phyloP scores from a whole-genome alignment of 2,113 vertebrate genomes.

The Polypterus senegalus region DNA sequence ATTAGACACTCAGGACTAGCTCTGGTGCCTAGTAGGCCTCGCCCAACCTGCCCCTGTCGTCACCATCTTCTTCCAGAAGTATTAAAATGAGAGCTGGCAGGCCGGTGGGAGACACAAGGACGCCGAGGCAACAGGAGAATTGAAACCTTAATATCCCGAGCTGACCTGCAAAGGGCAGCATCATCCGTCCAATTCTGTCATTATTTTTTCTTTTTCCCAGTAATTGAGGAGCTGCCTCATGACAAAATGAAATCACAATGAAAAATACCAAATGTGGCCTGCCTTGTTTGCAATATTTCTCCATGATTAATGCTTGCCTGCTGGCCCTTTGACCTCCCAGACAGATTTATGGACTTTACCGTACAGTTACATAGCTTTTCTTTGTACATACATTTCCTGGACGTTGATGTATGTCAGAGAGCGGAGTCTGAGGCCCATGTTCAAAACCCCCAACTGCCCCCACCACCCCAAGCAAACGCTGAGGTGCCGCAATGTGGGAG shows the following conservation, averaged over 20 bases:
- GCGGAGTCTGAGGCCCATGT: conserved; percentile 23
- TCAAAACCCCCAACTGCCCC: conserved; percentile 21
- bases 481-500: too few species aligned
- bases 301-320: conserved; percentile 43
- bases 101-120: too few species aligned
- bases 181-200: conserved; percentile 5
- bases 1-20: too few species aligned
- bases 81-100: too few species aligned
- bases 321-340: conserved; percentile 37
- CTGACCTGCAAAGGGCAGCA: not conserved
- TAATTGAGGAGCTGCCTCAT: conserved; percentile 27
- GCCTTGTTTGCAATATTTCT: conserved; percentile 19
- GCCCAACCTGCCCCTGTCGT: too few species aligned
- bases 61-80: too few species aligned
- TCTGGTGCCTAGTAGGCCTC: too few species aligned
- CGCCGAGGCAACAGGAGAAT: too few species aligned
- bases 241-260: conserved; percentile 6
- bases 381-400: conserved; percentile 30
- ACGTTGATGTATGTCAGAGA: conserved; percentile 44
- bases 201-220: not conserved
- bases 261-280: conserved; percentile 18
- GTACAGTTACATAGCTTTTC: conserved; percentile 41
- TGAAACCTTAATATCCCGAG: too few species aligned
- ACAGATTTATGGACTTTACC: conserved; percentile 50
- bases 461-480: too few species aligned